Evolutionary conservation across 92 coral and sea anemone genomes (phyloP).

Genomic region (Palythoa caribaeorum): DNA sequence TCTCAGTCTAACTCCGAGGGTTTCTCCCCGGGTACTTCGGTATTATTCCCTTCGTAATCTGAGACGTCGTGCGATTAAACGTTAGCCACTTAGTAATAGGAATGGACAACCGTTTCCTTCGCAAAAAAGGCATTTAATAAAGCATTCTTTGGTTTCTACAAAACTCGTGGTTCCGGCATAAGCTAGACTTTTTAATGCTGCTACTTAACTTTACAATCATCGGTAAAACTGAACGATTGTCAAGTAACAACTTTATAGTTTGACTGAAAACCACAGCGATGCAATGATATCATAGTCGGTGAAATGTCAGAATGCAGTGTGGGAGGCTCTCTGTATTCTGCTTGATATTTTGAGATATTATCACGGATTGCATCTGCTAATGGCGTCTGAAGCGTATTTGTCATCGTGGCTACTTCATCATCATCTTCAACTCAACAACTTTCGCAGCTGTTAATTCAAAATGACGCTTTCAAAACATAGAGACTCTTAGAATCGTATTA

Average conservation of each 20-base stretch:
- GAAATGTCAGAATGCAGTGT: not conserved
- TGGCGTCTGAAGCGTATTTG: not conserved
- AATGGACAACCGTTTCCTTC: no score
- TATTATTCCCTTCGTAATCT: no score
- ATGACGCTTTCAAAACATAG: slow-evolving; percentile 18
- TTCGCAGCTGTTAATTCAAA: not conserved
- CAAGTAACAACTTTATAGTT: not conserved
- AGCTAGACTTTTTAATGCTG: no score
- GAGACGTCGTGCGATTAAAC: no score
- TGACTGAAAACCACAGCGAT: not conserved
- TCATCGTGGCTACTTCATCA: not conserved
- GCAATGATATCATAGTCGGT: not conserved
- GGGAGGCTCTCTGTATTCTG: slow-evolving; percentile 10
- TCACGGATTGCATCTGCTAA: not conserved
- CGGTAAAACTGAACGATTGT: no score
- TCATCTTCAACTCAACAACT: slow-evolving; percentile 30
- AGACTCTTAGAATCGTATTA: not conserved
- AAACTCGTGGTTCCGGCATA: no score
- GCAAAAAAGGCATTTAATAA: no score
- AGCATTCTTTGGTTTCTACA: no score
- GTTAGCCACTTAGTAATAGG: no score
- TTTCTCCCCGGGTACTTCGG: no score
- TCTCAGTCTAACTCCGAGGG: no score
- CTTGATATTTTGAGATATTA: not conserved
- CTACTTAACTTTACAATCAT: no score